Percentiles rank a stretch among this genome's conserved stretches.
phyloP scores from a whole-genome alignment of 2,888 invertebrate genomes.

The Tachina lurida region DNA sequence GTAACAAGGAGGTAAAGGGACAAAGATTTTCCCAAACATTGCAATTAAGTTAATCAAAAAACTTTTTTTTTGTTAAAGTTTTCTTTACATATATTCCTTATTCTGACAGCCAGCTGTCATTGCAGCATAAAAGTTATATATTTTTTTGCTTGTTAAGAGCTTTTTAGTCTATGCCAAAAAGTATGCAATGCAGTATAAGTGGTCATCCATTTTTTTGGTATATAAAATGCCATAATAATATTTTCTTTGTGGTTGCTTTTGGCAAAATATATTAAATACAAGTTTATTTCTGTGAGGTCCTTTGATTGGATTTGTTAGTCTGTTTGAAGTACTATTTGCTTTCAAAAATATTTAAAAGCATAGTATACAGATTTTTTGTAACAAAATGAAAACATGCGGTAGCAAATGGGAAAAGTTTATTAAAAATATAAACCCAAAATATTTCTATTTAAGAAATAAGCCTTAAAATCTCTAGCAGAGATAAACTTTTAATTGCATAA shows the following conservation, averaged over 20 bases:
- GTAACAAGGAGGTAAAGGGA: neutral
- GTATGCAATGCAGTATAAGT: slow-evolving; percentile 69
- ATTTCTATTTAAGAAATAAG: no score
- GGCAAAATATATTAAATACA: slow-evolving; percentile 13
- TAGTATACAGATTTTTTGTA: neutral
- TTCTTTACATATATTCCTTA: slow-evolving; percentile 11
- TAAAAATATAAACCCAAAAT: no score
- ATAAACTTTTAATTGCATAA: no score
- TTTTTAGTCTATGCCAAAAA: slow-evolving; percentile 58
- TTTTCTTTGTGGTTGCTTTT: neutral
- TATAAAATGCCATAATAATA: slow-evolving; percentile 7
- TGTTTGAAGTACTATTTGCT: neutral
- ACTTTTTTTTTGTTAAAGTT: slow-evolving; percentile 56
- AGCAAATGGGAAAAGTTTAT: no score
- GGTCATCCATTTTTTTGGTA: slow-evolving; percentile 38
- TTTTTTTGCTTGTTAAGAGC: slow-evolving; percentile 3
- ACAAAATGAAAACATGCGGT: neutral
- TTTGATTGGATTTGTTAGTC: slow-evolving; percentile 7
- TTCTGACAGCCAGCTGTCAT: slow-evolving; percentile 71
- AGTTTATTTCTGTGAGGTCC: neutral
- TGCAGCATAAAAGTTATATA: slow-evolving; percentile 57
- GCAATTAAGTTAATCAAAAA: slow-evolving; percentile 76
- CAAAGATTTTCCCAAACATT: slow-evolving; percentile 47
- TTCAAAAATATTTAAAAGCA: slow-evolving; percentile 6
- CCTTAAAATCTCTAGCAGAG: no score